phyloP scores from a whole-genome alignment of 2,797 vertebrate genomes.

The Triplophysa bombifrons region DNA sequence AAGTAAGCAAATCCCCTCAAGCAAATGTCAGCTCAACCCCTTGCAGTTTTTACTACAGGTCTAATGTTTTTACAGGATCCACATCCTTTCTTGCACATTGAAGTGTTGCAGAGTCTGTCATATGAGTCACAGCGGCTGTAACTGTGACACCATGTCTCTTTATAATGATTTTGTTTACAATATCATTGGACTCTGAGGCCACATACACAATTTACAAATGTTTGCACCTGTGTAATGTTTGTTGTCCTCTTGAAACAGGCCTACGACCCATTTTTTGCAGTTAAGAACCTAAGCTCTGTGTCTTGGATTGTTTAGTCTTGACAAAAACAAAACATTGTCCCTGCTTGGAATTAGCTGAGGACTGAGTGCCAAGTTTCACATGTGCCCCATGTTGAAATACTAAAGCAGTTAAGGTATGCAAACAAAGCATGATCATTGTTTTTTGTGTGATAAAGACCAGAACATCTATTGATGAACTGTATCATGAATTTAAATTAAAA shows the following conservation, averaged over 20 bases:
- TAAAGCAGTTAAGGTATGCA: not conserved
- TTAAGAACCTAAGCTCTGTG: not conserved
- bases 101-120: constrained; percentile 21
- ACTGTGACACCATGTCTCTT: no score
- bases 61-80: constrained; percentile 56
- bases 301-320: not conserved
- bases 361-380: no score
- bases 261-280: not conserved
- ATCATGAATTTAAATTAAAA: constrained; percentile 53
- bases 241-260: no score
- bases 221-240: no score
- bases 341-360: no score
- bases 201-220: no score
- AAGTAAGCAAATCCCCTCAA: constrained; percentile 42
- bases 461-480: no score
- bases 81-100: constrained; percentile 50
- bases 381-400: constrained; percentile 4
- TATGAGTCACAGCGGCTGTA: not conserved
- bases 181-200: no score
- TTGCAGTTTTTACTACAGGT: constrained; percentile 51
- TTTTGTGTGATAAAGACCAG: constrained; percentile 41
- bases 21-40: constrained; percentile 48
- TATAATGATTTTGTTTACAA: no score
- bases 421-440: not conserved
- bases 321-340: no score